Evolutionary conservation across 2,888 invertebrate species (phyloP).

Genomic region (Lottia gigantea): DNA sequence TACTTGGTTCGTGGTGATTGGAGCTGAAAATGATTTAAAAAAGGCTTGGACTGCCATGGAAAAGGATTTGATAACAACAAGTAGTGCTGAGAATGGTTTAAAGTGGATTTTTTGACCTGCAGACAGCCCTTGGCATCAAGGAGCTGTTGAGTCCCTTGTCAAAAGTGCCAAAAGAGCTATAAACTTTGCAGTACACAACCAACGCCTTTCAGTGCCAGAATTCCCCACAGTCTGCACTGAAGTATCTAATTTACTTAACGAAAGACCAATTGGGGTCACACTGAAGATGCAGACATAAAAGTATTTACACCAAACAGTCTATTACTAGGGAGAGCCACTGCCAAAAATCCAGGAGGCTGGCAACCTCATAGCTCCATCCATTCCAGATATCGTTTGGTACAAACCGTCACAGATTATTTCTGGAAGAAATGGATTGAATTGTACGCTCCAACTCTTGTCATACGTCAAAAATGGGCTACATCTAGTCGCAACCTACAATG

Average conservation of each 20-base stretch:
- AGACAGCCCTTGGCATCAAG: constrained; percentile 18
- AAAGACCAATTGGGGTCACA: constrained; percentile 13
- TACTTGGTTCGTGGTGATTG: constrained; percentile 13
- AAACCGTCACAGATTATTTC: background rate
- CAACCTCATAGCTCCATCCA: background rate
- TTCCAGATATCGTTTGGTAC: background rate
- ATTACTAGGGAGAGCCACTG: constrained; percentile 10
- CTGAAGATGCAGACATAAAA: constrained; percentile 8
- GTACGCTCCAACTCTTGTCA: background rate
- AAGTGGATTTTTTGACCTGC: constrained; percentile 16
- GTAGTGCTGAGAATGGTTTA: constrained; percentile 4
- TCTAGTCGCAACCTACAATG: constrained; percentile 11
- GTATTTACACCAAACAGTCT: constrained; percentile 18
- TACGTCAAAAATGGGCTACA: constrained; percentile 3
- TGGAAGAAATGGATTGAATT: background rate
- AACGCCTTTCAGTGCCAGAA: constrained; percentile 17
- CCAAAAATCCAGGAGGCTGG: constrained; percentile 16
- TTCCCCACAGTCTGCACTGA: constrained; percentile 17
- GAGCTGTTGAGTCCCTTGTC: constrained; percentile 16
- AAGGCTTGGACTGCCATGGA: constrained; percentile 11
- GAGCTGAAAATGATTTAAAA: constrained; percentile 16
- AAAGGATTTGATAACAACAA: background rate
- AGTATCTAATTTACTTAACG: constrained; percentile 12
- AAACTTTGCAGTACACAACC: constrained; percentile 14
- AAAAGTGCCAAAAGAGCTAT: constrained; percentile 15